These are phyloP conservation scores for Onychostoma macrolepis DNA, from an alignment of 2,113 vertebrate genomes.

Conservation along the genomic window DNA sequence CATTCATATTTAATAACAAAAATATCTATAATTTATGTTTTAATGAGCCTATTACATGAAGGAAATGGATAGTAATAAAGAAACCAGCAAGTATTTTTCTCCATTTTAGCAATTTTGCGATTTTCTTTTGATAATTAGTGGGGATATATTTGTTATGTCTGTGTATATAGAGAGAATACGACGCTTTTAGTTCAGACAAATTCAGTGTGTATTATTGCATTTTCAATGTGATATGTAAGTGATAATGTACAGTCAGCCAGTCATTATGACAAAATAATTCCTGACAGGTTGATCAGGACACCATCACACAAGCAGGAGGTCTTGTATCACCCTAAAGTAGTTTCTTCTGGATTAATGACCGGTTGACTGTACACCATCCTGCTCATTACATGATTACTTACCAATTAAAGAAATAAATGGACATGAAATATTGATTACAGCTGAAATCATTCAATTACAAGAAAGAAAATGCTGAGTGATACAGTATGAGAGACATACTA, in stretches of 20 bases:
- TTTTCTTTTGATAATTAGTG: background rate
- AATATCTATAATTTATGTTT: conserved; percentile 47
- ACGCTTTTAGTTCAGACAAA: background rate
- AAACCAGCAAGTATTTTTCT: conserved; percentile 32
- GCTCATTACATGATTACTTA: conserved; percentile 24
- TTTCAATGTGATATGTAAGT: background rate
- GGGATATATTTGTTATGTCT: background rate
- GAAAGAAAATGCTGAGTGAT: background rate
- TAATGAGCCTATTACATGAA: conserved; percentile 44
- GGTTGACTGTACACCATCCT: conserved; percentile 10
- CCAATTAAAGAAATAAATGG: conserved; percentile 5
- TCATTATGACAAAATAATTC: conserved; percentile 10
- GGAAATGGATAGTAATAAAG: conserved; percentile 22
- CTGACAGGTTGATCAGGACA: conserved; percentile 5
- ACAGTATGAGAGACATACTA: background rate
- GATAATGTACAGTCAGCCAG: background rate
- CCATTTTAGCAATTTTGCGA: background rate
- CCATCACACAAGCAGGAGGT: background rate
- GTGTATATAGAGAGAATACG: background rate
- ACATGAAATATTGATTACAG: conserved; percentile 22
- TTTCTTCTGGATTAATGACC: background rate
- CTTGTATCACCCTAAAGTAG: background rate
- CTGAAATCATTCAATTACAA: conserved; percentile 21
- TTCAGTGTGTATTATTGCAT: background rate
- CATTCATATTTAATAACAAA: conserved; percentile 56